Percentiles rank a stretch among this genome's conserved stretches.
Conservation (phyloP, 2,113 vertebrate species). For the Suricata suricatta region DNA sequence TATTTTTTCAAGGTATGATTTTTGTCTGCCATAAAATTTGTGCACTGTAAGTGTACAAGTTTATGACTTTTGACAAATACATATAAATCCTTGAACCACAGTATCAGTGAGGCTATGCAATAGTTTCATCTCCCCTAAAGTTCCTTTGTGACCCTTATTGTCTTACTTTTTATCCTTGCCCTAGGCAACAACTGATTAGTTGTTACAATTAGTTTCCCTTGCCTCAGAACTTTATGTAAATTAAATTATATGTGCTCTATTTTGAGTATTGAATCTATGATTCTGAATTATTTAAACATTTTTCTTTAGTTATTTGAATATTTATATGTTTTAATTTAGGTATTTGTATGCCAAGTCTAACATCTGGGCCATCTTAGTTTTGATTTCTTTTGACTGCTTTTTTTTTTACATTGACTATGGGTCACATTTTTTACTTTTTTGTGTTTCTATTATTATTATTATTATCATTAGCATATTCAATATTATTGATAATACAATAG, state of each 20-base stretch:
- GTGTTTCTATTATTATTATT: neutral
- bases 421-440: neutral
- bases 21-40: neutral
- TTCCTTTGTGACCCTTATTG: neutral
- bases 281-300: neutral
- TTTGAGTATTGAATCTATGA: neutral
- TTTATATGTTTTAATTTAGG: neutral
- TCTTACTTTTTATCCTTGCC: neutral
- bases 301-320: neutral
- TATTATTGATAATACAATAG: neutral
- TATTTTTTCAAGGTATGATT: neutral
- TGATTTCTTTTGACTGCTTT: neutral
- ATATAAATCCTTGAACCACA: neutral
- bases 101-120: neutral
- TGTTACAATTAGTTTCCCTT: no score
- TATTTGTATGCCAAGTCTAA: neutral
- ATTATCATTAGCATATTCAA: neutral
- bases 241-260: neutral
- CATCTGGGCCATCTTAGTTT: neutral
- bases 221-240: neutral
- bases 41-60: neutral
- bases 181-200: neutral
- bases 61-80: neutral
- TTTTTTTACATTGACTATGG: neutral
- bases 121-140: neutral